These are phyloP conservation scores for Plecturocebus donacophilus DNA, from an alignment of 2,113 vertebrate species.

Conservation along the genomic window DNA sequence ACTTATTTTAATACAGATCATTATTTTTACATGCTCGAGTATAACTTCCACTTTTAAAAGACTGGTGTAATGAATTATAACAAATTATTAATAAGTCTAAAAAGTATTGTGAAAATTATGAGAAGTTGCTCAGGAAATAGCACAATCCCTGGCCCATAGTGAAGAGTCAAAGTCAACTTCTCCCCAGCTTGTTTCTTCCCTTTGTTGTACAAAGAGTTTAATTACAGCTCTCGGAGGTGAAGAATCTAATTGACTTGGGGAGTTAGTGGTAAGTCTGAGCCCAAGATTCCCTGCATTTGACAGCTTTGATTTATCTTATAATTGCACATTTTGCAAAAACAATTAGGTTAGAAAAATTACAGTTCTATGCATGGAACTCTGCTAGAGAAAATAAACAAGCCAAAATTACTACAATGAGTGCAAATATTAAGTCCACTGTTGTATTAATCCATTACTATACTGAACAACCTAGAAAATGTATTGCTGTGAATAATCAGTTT, in stretches of 20 bases:
- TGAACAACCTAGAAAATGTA: background rate
- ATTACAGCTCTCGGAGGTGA: background rate
- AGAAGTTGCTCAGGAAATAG: background rate
- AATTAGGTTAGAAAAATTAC: conserved; percentile 5
- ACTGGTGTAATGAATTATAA: background rate
- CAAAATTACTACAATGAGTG: background rate
- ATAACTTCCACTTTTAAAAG: background rate
- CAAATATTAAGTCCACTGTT: background rate
- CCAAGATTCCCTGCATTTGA: background rate
- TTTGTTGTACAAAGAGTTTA: background rate
- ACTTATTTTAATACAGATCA: background rate
- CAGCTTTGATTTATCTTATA: conserved; percentile 17
- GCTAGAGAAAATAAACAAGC: background rate
- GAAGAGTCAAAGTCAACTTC: background rate
- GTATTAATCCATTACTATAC: background rate
- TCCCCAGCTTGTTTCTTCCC: background rate
- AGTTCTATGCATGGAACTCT: background rate
- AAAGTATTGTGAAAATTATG: background rate
- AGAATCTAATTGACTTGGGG: background rate
- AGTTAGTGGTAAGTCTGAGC: background rate
- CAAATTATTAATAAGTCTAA: background rate
- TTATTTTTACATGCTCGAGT: background rate
- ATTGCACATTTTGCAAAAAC: conserved; percentile 31
- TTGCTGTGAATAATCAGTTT: background rate
- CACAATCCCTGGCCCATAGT: background rate